Base-by-base conservation (phyloP, 2,113 vertebrate genomes). In the Meleagris gallopavo region DNA sequence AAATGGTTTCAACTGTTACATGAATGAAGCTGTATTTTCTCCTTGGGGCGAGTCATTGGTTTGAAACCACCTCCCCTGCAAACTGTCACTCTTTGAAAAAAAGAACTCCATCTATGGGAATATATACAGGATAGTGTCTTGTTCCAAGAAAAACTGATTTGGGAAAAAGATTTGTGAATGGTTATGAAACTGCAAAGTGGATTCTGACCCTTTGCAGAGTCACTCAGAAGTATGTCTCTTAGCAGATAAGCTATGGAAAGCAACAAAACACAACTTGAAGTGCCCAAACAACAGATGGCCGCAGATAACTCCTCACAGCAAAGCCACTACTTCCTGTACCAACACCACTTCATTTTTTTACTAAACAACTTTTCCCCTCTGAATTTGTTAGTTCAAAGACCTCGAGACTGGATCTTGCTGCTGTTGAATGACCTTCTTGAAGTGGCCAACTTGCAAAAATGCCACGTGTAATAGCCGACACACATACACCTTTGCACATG, bases 211-310 rank as follows among this genome's bases (percentile, higher is more conserved):
- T 3, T 30, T 74, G 75, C 75, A 94, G 46, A 69, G 84, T 87
- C 50, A 67, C 25, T 67, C 45, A 1, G 3, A 29, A 60, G 75
- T 8, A 43, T 80, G 79, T 46, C 32, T 89, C 60, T 14, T 8
- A 58, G 75, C 41, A 94, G 87, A 91, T 89, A 95, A 89, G 55
- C 71, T 71, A n/a, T 2, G 9, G 32, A 88, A 89, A 86, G 69
- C 45, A 90, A 66, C 52, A 84, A 83, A 85, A 19, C 4, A 27
- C 45, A 86, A 69, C 25, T 82, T 70, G 64, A 55, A 2, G 0
- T 80, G 54, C 22, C 75, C 72, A 90, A 78, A 90, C 6, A 87
- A 60, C 91, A 94, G 86, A 70, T 30, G n/a, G 65, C 36, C 77
- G 16, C 71, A 92, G 84, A 76, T 89, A 93, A 90, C 21, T 79